Percentiles rank a stretch among this genome's conserved stretches.
phyloP scores from a whole-genome alignment of 2,888 invertebrate species.

The Torymus aiolomorphi region DNA sequence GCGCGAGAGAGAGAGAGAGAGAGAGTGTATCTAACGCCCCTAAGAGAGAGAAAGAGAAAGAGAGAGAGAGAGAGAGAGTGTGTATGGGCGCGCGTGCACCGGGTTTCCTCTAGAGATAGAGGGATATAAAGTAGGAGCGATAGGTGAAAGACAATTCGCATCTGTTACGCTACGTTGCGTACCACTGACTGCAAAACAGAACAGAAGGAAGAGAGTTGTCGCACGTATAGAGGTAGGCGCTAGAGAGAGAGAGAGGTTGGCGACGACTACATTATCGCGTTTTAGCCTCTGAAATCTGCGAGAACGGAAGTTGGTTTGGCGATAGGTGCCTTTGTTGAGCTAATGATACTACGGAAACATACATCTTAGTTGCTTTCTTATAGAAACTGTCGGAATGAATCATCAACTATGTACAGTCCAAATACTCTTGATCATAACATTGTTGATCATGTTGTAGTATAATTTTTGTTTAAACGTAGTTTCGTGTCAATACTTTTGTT shows the following conservation, averaged over 20 bases:
- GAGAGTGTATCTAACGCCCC: conserved; percentile 1
- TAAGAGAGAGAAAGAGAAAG: not conserved
- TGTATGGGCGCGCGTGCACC: not conserved
- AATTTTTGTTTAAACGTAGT: too few species aligned
- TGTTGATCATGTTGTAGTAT: too few species aligned
- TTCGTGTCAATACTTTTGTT: too few species aligned
- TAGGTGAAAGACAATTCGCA: conserved; percentile 46
- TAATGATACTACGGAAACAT: too few species aligned
- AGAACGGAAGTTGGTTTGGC: not conserved
- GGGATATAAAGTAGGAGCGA: conserved; percentile 42
- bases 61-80: not conserved
- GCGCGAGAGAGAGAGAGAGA: not conserved
- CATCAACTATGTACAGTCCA: too few species aligned
- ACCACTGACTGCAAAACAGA: conserved; percentile 42
- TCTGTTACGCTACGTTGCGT: conserved; percentile 62
- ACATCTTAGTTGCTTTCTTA: too few species aligned
- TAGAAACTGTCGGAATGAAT: too few species aligned
- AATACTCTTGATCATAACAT: too few species aligned
- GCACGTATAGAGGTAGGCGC: not conserved
- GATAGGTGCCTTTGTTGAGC: too few species aligned
- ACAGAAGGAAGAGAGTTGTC: not conserved
- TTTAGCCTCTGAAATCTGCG: not conserved
- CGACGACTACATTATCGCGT: conserved; percentile 30
- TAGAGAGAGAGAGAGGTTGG: not conserved
- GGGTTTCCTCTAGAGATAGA: conserved; percentile 39